Percentiles rank a stretch among this genome's conserved stretches.
Conservation (phyloP, 2,888 invertebrate genomes). For the Drosophila siamana region DNA sequence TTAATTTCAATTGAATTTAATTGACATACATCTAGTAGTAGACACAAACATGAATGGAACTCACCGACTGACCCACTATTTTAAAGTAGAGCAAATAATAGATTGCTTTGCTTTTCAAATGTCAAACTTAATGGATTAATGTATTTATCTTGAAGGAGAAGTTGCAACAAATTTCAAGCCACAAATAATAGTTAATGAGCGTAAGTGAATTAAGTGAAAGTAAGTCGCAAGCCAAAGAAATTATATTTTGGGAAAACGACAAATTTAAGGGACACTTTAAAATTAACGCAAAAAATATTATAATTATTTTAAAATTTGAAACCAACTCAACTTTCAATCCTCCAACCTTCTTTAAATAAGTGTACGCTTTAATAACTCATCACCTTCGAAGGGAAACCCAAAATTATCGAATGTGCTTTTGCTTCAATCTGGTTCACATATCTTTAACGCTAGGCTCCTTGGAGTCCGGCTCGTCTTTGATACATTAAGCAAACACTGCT, state of each 20-base stretch:
- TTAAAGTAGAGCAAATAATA: constrained; percentile 20
- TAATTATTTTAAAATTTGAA: too few species aligned
- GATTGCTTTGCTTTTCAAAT: constrained; percentile 23
- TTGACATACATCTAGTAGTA: constrained; percentile 52
- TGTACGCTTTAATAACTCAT: too few species aligned
- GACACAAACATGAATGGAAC: constrained; percentile 17
- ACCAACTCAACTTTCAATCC: too few species aligned
- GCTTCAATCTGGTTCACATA: too few species aligned
- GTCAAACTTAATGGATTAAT: constrained; percentile 18
- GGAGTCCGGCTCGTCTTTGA: neutral
- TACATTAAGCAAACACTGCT: neutral
- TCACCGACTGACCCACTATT: constrained; percentile 25
- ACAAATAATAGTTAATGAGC: neutral
- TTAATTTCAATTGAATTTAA: constrained; percentile 75
- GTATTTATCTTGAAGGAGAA: neutral
- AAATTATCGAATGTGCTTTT: too few species aligned
- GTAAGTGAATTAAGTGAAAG: neutral
- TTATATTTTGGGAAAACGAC: too few species aligned
- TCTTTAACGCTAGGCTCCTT: neutral
- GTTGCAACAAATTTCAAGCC: neutral
- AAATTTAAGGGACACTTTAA: too few species aligned
- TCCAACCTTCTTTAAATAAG: too few species aligned
- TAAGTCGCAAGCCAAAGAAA: neutral
- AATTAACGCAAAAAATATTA: too few species aligned
- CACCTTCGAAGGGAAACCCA: too few species aligned